These are phyloP conservation scores for Ariopsis seemanni DNA, from an alignment of 2,113 vertebrate genomes.

Conservation along the genomic window DNA sequence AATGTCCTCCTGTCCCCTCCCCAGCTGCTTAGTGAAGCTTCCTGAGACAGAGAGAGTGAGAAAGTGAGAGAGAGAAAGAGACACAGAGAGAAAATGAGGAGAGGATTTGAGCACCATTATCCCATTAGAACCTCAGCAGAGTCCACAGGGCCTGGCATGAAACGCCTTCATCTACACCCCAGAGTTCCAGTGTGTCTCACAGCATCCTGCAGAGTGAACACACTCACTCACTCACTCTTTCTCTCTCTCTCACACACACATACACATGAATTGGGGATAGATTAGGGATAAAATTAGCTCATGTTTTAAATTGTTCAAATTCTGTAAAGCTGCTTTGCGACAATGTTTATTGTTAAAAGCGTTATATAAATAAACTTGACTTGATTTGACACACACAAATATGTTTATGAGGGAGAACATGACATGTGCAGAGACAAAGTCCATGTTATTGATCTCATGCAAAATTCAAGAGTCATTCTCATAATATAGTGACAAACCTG, in stretches of 20 bases:
- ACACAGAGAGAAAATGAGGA: constrained; percentile 66
- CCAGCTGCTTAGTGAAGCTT: constrained; percentile 56
- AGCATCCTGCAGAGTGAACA: constrained; percentile 6
- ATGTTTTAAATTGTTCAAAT: too few relatives aligned
- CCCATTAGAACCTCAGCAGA: constrained; percentile 71
- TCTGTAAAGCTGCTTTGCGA: too few relatives aligned
- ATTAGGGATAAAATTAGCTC: too few relatives aligned
- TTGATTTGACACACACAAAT: not conserved
- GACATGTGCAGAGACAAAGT: not conserved
- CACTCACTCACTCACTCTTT: not conserved
- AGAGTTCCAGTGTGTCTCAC: constrained; percentile 31
- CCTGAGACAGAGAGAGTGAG: constrained; percentile 62
- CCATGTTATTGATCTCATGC: not conserved
- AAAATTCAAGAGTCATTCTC: not conserved
- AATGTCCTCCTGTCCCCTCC: constrained; percentile 64
- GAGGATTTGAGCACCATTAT: constrained; percentile 81
- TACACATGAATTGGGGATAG: too few relatives aligned
- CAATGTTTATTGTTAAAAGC: too few relatives aligned
- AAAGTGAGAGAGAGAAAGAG: not conserved
- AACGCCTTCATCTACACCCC: constrained; percentile 61
- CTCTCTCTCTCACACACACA: too few relatives aligned
- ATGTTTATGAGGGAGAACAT: not conserved
- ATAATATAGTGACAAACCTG: not conserved
- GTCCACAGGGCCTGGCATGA: constrained; percentile 61
- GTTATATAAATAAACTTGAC: too few relatives aligned